Evolutionary conservation across 1,140 invertebrate genomes (phyloP), one percentile per base, ranked within the genome.

Genomic region (Subanguina moxae): DNA sequence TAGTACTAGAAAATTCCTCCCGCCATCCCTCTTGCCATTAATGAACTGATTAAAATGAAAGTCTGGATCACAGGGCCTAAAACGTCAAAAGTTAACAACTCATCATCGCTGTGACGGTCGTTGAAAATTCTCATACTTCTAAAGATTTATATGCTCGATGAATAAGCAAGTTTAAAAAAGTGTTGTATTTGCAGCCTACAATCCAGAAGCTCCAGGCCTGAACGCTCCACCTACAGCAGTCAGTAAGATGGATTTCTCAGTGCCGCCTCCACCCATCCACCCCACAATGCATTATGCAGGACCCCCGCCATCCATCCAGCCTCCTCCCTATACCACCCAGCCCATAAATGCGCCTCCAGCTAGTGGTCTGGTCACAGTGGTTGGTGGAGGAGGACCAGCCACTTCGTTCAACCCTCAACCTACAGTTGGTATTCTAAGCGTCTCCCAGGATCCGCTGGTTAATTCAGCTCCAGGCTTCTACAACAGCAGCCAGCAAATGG

Each of bases 201-300:
- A 70, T 43, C 68, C 68, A 27, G 68, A 70, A 61, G 68, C 68
- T 1, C 68, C 68, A 7, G 61, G 66, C n/a, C 57, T 70, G 15
- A 67, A 48, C n/a, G 21, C 48, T 11, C 23, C 67, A 32, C 23
- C 68, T 15, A 13, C 68, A 42, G 30, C 70, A 19, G 52, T 73
- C 7, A 28, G 30, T 5, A 48, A 42, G 13, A 71, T 71, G n/a
- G 69, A 71, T n/a, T 71, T 71, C 52, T 71, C 69, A 7, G 69
- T 71, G n/a, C 70, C 70, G 13, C 69, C 68, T 9, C 68, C 68
- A 23, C 68, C 68, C 19, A 48, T 70, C 67, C 67, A 25, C 30
- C 23, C 67, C 66, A 5, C 19, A 67, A 28, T 28, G 30, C 52
- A 28, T 13, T 56, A 28, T 56, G 52, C 52, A 5, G 52, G 28